phyloP scores from a whole-genome alignment of 2,888 invertebrate genomes.

The Imbricaverruca yamaguchii region DNA sequence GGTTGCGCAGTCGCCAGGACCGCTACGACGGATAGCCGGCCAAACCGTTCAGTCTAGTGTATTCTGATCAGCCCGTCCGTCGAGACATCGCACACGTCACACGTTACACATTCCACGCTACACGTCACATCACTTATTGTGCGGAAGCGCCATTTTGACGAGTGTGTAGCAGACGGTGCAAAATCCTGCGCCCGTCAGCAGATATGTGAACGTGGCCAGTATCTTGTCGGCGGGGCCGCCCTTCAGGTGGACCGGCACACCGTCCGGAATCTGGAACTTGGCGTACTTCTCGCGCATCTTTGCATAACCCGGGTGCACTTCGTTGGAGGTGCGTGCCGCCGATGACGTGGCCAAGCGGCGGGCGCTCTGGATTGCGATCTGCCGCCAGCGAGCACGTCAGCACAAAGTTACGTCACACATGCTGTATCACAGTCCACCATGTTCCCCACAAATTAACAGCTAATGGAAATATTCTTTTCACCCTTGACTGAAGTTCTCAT shows the following conservation, averaged over 20 bases:
- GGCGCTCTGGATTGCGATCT: constrained; percentile 21
- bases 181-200: constrained; percentile 40
- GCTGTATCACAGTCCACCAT: too few relatives aligned
- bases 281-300: constrained; percentile 35
- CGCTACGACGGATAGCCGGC: too few relatives aligned
- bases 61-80: too few relatives aligned
- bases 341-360: constrained; percentile 29
- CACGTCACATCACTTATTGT: constrained; percentile 28
- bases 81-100: too few relatives aligned
- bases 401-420: too few relatives aligned
- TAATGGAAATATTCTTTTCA: too few relatives aligned
- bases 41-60: too few relatives aligned
- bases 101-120: too few relatives aligned
- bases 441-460: too few relatives aligned
- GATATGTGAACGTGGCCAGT: constrained; percentile 44
- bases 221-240: constrained; percentile 50
- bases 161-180: constrained; percentile 37
- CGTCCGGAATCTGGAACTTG: constrained; percentile 48
- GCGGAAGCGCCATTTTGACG: constrained; percentile 37
- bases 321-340: constrained; percentile 23
- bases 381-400: not conserved
- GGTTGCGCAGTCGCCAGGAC: too few relatives aligned
- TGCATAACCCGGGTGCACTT: constrained; percentile 33
- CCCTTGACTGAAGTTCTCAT: too few relatives aligned
- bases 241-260: constrained; percentile 53